Evolutionary conservation across 2,113 vertebrate species (phyloP), one percentile per base, ranked within the genome.

Genomic region (Lanius collurio): DNA sequence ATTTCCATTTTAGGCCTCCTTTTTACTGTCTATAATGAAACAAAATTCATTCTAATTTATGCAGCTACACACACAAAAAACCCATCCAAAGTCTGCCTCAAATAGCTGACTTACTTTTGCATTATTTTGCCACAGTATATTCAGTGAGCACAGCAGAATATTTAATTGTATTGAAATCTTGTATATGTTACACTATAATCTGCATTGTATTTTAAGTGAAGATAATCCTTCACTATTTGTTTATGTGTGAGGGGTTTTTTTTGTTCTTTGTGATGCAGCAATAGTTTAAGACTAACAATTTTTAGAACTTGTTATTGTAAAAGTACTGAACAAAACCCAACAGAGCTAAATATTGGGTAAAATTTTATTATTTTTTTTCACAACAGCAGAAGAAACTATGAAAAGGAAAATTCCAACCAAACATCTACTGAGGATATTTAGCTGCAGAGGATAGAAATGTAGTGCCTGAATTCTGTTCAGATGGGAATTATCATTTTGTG

Each of bases 341-440:
- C 2, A 3, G 37, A 86, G 28, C 10, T 15, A 37, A 41, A 63
- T 52, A 47, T 44, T 67, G 10, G 39, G 47, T 31, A 47, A 50
- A 46, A 81, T 83, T 69, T 50, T 37, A 53, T 70, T 73, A 37
- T 47, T 75, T 56, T 31, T 63, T 23, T 4, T 1, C 71, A 39
- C 23, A 60, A 35, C 41, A 87, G 64, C 15, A 46, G 52, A 87
- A 49, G 50, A 81, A 82, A 71, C 11, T 1, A 2, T 21, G 31
- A n/a, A 84, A 92, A 89, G 31, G 24, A 44, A 71, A 92, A 94
- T 46, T 84, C 77, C 84, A 87, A 76, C n/a, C n/a, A 78, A 90
- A n/a, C 60, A 78, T 15, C 65, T 82, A 35, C 87, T 82, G 85
- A 46, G 59, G 23, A 81, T 53, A 49, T 26, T 62, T 55, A 35